These are phyloP conservation scores for Rhinoptilus africanus DNA, from an alignment of 2,113 vertebrate species.

Conservation along the genomic window DNA sequence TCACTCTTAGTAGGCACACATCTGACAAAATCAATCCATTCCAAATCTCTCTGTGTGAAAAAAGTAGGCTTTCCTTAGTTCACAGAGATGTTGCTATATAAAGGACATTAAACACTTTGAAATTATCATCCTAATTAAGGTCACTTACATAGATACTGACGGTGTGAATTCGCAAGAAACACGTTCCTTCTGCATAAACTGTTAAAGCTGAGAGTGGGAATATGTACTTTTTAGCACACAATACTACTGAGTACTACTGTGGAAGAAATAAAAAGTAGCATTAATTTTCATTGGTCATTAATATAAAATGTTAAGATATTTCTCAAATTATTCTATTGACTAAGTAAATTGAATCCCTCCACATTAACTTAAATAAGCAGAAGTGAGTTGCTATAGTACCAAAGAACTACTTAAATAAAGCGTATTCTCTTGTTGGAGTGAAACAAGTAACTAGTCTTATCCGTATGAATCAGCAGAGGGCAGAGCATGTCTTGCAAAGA, in stretches of 20 bases:
- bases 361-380: not conserved
- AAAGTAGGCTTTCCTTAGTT: not conserved
- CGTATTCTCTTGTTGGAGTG: not conserved
- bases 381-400: not conserved
- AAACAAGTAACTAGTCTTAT: not conserved
- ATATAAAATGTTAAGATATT: not conserved
- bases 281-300: not conserved
- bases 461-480: not conserved
- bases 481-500: not conserved
- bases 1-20: rapidly evolving
- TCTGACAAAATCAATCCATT: not conserved
- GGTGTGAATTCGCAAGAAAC: not conserved
- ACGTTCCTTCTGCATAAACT: not conserved
- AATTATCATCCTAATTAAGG: not conserved
- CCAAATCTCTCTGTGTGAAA: not conserved
- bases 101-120: not conserved
- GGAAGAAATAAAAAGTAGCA: not conserved
- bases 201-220: not conserved
- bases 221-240: not conserved
- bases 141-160: rapidly evolving
- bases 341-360: not conserved
- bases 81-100: not conserved
- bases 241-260: not conserved
- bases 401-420: not conserved
- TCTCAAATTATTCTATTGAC: not conserved